A percentile compares a stretch with the other conserved stretches of the same genome.
These are phyloP conservation scores for Bucco capensis DNA, from an alignment of 2,113 vertebrate species.

Conservation along the genomic window DNA sequence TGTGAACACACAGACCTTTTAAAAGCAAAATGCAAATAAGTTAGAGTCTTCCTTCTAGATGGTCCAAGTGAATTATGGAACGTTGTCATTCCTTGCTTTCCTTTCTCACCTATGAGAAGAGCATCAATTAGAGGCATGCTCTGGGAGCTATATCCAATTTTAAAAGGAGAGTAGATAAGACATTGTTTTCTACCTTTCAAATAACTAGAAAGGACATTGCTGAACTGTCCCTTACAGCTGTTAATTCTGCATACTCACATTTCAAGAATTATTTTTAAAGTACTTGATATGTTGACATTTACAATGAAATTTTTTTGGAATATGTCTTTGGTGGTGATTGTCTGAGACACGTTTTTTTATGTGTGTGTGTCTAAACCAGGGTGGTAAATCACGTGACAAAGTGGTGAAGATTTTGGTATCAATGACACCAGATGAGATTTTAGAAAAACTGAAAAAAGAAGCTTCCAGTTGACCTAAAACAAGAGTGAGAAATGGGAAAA, in stretches of 20 bases:
- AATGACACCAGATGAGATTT: slow-evolving; percentile 79
- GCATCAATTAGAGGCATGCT: not conserved
- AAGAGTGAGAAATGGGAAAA: not conserved
- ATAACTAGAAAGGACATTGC: not conserved
- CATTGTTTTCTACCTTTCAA: not conserved
- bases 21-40: not conserved
- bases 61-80: not conserved
- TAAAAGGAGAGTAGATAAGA: not conserved
- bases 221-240: not conserved
- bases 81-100: not conserved
- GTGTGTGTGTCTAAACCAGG: slow-evolving; percentile 70
- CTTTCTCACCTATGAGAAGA: not conserved
- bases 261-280: not conserved
- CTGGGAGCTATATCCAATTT: not conserved
- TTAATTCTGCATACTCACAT: not conserved
- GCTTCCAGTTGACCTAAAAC: slow-evolving; percentile 64
- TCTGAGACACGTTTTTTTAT: not conserved
- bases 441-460: slow-evolving; percentile 82
- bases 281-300: not conserved
- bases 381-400: slow-evolving; percentile 90
- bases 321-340: not conserved
- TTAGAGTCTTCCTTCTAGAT: not conserved
- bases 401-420: slow-evolving; percentile 81
- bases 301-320: not conserved
- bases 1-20: not conserved